Percentiles rank a stretch among this genome's conserved stretches.
Conservation (phyloP, 2,113 vertebrate species). For the Condylura cristata region DNA sequence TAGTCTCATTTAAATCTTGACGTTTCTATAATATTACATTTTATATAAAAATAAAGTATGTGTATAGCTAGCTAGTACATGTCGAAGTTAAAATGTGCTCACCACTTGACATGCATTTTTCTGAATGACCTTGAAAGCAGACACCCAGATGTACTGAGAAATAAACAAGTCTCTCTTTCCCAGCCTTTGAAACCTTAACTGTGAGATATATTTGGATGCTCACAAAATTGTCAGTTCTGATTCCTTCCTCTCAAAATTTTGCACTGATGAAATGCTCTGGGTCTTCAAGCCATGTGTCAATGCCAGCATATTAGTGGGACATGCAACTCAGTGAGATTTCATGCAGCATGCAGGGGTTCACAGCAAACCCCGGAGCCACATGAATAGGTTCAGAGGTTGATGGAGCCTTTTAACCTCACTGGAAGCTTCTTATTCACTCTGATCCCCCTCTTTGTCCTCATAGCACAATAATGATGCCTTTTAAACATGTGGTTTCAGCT, state of each 20-base stretch:
- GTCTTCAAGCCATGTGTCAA: neutral
- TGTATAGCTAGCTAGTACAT: neutral
- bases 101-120: slow-evolving; percentile 10
- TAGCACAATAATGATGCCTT: neutral
- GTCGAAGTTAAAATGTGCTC: neutral
- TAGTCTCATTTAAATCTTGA: too few relatives aligned
- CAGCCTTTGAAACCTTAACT: slow-evolving; percentile 40
- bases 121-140: slow-evolving; percentile 66
- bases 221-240: neutral
- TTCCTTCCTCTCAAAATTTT: slow-evolving; percentile 5
- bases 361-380: neutral
- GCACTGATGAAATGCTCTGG: neutral
- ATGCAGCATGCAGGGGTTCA: neutral
- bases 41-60: neutral
- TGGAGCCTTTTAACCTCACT: neutral
- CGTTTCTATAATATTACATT: neutral
- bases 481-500: neutral
- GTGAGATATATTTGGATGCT: slow-evolving; percentile 33
- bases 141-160: slow-evolving; percentile 33
- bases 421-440: neutral
- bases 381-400: neutral
- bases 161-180: slow-evolving; percentile 25
- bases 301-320: neutral
- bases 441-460: neutral
- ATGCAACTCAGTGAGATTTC: neutral